Conservation (phyloP, 2,113 vertebrate species). For the Microcebus griseorufus region DNA sequence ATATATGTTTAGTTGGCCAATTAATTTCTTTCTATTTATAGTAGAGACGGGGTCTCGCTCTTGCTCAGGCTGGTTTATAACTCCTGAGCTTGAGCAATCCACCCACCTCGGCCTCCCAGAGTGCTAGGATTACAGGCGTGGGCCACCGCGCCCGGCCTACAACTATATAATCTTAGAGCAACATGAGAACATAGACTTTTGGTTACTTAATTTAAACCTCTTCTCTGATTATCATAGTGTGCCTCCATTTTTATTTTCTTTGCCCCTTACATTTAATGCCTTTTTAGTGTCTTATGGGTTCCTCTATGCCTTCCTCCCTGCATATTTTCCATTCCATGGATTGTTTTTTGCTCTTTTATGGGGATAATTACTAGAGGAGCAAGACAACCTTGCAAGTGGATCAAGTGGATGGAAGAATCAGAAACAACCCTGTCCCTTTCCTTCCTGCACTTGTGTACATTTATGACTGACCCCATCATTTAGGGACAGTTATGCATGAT, state of each 20-base stretch:
- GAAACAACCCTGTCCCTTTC: neutral
- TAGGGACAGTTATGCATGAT: neutral
- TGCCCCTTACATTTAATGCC: neutral
- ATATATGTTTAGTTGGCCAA: no score
- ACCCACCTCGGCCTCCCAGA: no score
- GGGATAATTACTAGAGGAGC: neutral
- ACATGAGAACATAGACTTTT: no score
- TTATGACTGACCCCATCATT: neutral
- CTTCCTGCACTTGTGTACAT: neutral
- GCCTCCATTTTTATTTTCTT: neutral
- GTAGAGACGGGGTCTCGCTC: no score
- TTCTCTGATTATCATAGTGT: neutral
- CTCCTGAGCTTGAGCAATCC: no score
- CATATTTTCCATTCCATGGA: neutral
- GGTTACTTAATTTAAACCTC: no score
- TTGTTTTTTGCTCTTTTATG: neutral
- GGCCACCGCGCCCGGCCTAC: no score
- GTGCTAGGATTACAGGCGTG: no score
- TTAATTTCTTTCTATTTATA: no score
- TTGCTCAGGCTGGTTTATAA: no score
- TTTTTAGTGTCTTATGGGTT: no score
- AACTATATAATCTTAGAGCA: no score
- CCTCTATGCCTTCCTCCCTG: neutral
- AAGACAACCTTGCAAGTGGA: neutral
- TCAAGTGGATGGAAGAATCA: neutral